phyloP scores from a whole-genome alignment of 2,113 vertebrate species.

The Sorex araneus region DNA sequence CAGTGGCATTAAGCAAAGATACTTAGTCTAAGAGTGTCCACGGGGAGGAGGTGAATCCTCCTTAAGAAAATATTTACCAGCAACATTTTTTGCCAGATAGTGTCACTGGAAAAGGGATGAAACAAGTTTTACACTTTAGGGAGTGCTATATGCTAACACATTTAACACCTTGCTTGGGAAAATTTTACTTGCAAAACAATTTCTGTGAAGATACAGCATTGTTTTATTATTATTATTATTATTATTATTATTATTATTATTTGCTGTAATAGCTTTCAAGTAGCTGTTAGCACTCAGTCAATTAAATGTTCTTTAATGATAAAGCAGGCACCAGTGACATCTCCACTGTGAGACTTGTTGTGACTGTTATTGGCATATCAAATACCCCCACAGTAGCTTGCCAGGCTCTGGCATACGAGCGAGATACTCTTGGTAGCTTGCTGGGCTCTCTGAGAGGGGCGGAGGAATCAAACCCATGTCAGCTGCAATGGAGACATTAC shows the following conservation, averaged over 20 bases:
- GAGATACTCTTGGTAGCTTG: no score
- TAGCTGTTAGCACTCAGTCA: constrained; percentile 71
- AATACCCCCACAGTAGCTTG: no score
- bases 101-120: constrained; percentile 55
- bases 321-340: no score
- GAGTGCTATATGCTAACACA: constrained; percentile 60
- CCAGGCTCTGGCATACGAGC: no score
- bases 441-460: no score
- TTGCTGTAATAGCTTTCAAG: constrained; percentile 71
- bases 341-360: no score
- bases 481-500: no score
- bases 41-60: background rate
- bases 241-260: background rate
- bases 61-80: constrained; percentile 12
- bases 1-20: constrained; percentile 40
- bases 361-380: no score
- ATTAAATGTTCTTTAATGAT: constrained; percentile 78
- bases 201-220: constrained; percentile 61
- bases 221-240: background rate
- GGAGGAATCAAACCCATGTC: no score
- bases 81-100: constrained; percentile 15
- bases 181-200: constrained; percentile 80
- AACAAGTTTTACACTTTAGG: constrained; percentile 71
- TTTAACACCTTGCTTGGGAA: constrained; percentile 79
- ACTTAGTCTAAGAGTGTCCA: constrained; percentile 16